Evolutionary conservation across 2,888 invertebrate genomes (phyloP).

Genomic region (Schizaphis graminum): DNA sequence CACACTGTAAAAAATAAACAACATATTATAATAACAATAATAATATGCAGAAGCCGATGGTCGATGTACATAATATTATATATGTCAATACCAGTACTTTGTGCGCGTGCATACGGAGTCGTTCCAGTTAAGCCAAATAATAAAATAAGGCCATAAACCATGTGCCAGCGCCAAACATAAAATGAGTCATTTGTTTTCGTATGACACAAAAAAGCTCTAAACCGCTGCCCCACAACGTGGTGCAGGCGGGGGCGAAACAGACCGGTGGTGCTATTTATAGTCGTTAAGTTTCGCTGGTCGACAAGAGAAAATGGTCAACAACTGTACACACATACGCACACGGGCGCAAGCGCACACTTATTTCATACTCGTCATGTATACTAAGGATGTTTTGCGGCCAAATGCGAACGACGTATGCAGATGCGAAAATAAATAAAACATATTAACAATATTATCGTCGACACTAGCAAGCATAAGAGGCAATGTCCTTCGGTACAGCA

Average conservation of each 20-base stretch:
- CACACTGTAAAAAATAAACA: neutral
- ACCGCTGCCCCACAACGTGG: neutral
- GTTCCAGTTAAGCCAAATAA: slow-evolving; percentile 63
- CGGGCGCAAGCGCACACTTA: neutral
- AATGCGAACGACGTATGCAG: slow-evolving; percentile 18
- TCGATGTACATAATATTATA: neutral
- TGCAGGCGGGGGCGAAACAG: slow-evolving; percentile 59
- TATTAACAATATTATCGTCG: neutral
- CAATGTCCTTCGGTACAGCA: neutral
- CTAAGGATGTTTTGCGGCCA: slow-evolving; percentile 36
- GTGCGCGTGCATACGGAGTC: neutral
- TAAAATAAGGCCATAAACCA: slow-evolving; percentile 63
- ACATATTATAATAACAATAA: neutral
- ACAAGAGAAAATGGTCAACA: slow-evolving; percentile 57
- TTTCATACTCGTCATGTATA: neutral
- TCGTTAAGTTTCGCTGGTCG: slow-evolving; percentile 54
- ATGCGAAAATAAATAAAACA: slow-evolving; percentile 1
- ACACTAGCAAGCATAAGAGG: neutral
- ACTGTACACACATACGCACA: neutral
- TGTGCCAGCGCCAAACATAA: slow-evolving; percentile 62
- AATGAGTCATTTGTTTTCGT: slow-evolving; percentile 66
- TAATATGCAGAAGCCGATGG: neutral
- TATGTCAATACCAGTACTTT: neutral
- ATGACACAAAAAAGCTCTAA: slow-evolving; percentile 63
- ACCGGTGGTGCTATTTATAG: slow-evolving; percentile 58